Evolutionary conservation across 2,888 invertebrate genomes (phyloP), one percentile per base, ranked within the genome.

Genomic region (Invenusta paracnida): DNA sequence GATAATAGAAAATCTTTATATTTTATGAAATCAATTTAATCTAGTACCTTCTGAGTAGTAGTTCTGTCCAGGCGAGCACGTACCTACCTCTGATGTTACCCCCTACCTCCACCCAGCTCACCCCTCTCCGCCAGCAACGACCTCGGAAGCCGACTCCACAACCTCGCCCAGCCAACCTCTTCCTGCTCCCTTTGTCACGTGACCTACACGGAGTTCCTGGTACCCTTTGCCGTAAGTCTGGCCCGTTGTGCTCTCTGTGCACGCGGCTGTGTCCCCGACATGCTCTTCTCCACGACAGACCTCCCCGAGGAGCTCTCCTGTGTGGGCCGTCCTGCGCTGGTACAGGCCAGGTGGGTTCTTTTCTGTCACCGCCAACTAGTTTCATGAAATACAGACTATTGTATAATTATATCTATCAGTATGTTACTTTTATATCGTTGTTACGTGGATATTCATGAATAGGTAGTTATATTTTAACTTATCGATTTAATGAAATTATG

Each of bases 201-300:
- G 88, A 97, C 97, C 0, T 97, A 96, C 91, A 94, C 93, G 88
- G 93, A 94, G 83, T 92, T 93, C 31, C 94, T 93, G 82, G 93
- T 95, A 67, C 95, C 95, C 0, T 94, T 95, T 89, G 93, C 94
- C 88, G 94, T 95, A 67, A 94, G 94, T 88, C 93, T 95, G 89
- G 93, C 94, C 67, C 94, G 94, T 89, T 96, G 96, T 91, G 92
- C 93, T 5, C 91, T 95, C 28, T 95, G 95, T 92, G 93, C 93
- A 11, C 86, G 85, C 25, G 29, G 28, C 66, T 27, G 85, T 30
- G 86, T 85, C 0, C 97, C 97, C 0, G 96, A 97, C 89, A 95
- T 98, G 0, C 91, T 98, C 79, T 93, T 98, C 89, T 94, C 96
- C 0, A 97, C 97, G 0, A 94, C 97, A 86, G 95, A 97, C 88